Conservation (phyloP, 2,888 invertebrate genomes). For the Sinhomidia bicolor region DNA sequence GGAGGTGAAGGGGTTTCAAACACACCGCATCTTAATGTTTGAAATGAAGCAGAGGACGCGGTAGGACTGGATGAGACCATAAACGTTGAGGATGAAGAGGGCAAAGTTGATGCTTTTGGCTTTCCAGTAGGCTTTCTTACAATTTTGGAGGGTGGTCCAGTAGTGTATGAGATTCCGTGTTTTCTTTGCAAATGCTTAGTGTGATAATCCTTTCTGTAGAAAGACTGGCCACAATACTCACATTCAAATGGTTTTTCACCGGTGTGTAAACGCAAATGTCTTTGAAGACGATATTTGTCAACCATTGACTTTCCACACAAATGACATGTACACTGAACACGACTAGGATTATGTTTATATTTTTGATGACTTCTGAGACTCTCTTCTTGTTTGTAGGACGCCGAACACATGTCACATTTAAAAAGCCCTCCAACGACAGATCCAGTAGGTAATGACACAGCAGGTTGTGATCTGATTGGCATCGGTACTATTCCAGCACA, state of each 20-base stretch:
- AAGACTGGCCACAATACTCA: conserved; percentile 57
- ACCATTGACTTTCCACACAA: conserved; percentile 64
- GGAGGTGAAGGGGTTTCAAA: conserved; percentile 40
- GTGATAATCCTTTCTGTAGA: conserved; percentile 64
- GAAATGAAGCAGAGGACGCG: neutral
- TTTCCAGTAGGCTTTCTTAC: neutral
- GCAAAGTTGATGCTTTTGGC: neutral
- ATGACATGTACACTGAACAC: conserved; percentile 46
- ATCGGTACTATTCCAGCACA: neutral
- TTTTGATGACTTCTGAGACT: conserved; percentile 61
- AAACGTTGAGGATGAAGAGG: neutral
- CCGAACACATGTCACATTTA: conserved; percentile 58
- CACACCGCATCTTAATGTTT: neutral
- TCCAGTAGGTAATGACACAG: neutral
- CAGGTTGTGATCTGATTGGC: neutral
- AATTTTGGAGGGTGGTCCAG: neutral
- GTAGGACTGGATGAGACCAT: neutral
- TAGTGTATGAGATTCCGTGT: conserved; percentile 42
- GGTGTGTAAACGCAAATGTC: conserved; percentile 53
- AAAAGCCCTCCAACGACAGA: conserved; percentile 12
- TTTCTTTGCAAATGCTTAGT: conserved; percentile 65
- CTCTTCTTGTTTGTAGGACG: conserved; percentile 57
- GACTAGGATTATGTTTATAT: conserved; percentile 63
- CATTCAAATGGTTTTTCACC: conserved; percentile 59
- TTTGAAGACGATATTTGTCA: conserved; percentile 59